Evolutionary conservation across 2,888 invertebrate species (phyloP).

Genomic region (Himalopsyche japonica): DNA sequence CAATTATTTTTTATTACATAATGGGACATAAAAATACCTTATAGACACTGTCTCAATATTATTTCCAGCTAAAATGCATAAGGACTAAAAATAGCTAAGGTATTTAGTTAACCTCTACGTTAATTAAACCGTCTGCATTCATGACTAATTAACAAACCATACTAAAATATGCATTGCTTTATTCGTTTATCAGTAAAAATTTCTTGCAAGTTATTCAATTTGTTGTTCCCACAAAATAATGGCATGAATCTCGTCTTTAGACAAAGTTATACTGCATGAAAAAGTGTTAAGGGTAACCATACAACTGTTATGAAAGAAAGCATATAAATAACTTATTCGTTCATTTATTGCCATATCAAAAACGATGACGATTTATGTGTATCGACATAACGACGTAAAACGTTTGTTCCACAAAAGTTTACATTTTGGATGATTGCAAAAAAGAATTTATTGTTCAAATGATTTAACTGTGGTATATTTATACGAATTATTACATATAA

Average conservation of each 20-base stretch:
- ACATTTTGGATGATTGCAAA: too few relatives aligned
- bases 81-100: not conserved
- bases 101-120: not conserved
- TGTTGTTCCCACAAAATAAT: not conserved
- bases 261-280: not conserved
- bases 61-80: too few relatives aligned
- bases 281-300: not conserved
- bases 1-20: too few relatives aligned
- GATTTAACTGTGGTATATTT: too few relatives aligned
- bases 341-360: too few relatives aligned
- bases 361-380: too few relatives aligned
- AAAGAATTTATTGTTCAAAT: too few relatives aligned
- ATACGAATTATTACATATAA: too few relatives aligned
- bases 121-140: not conserved
- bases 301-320: not conserved
- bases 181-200: not conserved
- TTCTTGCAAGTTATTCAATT: not conserved
- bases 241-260: not conserved
- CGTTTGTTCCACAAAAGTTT: too few relatives aligned
- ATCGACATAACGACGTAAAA: too few relatives aligned
- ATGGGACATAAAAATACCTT: too few relatives aligned
- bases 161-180: not conserved
- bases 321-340: not conserved
- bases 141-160: not conserved
- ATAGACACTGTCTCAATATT: too few relatives aligned